Percentiles rank a stretch among this genome's conserved stretches.
These are phyloP conservation scores for Carassius gibelio DNA, from an alignment of 2,113 vertebrate genomes.

Conservation along the genomic window DNA sequence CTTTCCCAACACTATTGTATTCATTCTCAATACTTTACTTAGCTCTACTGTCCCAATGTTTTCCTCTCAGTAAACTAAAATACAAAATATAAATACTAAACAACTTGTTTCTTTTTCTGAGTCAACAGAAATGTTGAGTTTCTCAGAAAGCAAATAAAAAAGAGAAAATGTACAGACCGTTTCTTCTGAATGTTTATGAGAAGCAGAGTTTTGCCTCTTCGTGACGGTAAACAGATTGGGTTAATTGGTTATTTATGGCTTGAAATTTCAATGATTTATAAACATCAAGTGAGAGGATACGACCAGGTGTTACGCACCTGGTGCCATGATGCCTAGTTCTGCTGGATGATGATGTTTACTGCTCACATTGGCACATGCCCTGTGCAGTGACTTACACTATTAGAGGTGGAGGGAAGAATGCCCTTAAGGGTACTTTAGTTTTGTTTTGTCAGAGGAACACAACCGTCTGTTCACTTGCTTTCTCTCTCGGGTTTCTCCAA, in stretches of 20 bases:
- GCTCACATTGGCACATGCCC: conserved; percentile 53
- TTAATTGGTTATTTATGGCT: conserved; percentile 3
- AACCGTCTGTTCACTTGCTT: conserved; percentile 42
- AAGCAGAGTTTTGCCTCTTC: neutral
- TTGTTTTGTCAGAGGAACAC: conserved; percentile 39
- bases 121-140: conserved; percentile 75
- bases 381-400: conserved; percentile 49
- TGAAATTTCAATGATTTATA: conserved; percentile 29
- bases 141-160: conserved; percentile 71
- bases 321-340: conserved; percentile 9
- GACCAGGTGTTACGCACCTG: conserved; percentile 57
- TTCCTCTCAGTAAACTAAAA: conserved; percentile 78
- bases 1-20: conserved; percentile 73
- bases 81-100: conserved; percentile 80
- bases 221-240: neutral
- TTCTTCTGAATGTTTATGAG: neutral
- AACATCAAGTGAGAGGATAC: neutral
- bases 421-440: conserved; percentile 39
- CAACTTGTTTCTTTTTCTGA: conserved; percentile 75
- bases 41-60: conserved; percentile 72
- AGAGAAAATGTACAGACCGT: conserved; percentile 34
- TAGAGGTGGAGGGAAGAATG: conserved; percentile 40
- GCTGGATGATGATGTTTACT: neutral
- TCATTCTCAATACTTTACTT: conserved; percentile 76
- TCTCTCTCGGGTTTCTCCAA: conserved; percentile 11